Base-by-base conservation (phyloP, 2,888 invertebrate genomes). In the Lumbricus terrestris region DNA sequence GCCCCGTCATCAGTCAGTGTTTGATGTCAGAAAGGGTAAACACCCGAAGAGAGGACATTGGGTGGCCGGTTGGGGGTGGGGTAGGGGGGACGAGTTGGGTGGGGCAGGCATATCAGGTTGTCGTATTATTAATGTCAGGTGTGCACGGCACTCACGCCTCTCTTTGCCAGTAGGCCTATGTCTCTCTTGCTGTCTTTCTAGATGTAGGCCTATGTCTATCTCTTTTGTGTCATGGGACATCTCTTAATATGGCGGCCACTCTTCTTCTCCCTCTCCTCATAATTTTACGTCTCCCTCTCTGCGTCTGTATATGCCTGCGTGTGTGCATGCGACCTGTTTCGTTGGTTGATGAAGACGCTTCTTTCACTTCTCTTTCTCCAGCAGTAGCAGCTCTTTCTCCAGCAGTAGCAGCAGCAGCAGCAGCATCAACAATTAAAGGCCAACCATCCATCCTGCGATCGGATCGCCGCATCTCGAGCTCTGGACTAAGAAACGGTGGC, bases 1-100 rank as follows among this genome's bases (percentile, higher is more conserved):
- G 54, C 29, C 8, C 69, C 1, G 69, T n/a, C 29, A 69, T 69
- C 69, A 29, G 69, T 69, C 69, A 69, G 69, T n/a, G n/a, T 69
- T 69, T 69, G 69, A 69, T 69, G 69, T 69, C 69, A 69, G n/a
- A 69, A n/a, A n/a, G 69, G 69, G 69, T n/a, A 69, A 69, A 69
- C 69, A 69, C n/a, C 69, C 69, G 11, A 29, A 69, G n/a, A 69
- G 47, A 20, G 23, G 1, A 1, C 3, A 20, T 23, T 16, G 15
- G 23, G 23, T 5, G 23, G 47, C 23, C n/a, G n/a, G n/a, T n/a
- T n/a, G n/a, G n/a, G n/a, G n/a, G n/a, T n/a, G n/a, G n/a, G n/a
- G n/a, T n/a, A n/a, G n/a, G n/a, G n/a, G n/a, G n/a, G n/a, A n/a
- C n/a, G n/a, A n/a, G n/a, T n/a, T n/a, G n/a, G n/a, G n/a, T n/a